Conservation (phyloP, 2,888 invertebrate genomes). For the Mongoloraphidia duomilia region DNA sequence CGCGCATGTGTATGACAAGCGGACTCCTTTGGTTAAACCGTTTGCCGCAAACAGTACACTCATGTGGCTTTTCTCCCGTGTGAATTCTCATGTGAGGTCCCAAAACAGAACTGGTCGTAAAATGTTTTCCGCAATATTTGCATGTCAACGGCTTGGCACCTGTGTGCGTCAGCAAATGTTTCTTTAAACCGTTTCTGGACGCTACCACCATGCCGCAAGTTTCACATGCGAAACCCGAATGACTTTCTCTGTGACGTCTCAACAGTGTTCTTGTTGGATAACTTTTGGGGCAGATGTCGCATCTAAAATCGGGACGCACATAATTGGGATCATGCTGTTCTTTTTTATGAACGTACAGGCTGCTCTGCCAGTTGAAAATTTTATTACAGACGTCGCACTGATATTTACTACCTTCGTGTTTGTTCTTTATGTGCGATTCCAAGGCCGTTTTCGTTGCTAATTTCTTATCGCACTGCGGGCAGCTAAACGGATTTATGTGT, state of each 20-base stretch:
- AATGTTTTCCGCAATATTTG: constrained; percentile 10
- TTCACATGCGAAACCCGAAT: constrained; percentile 20
- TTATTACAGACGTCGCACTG: too few relatives aligned
- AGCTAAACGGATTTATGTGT: constrained; percentile 1
- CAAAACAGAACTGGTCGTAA: neutral
- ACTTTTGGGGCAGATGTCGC: neutral
- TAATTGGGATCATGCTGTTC: too few relatives aligned
- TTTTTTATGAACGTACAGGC: too few relatives aligned
- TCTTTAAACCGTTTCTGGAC: constrained; percentile 27
- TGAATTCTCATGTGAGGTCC: constrained; percentile 2
- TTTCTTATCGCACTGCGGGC: too few relatives aligned
- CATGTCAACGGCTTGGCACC: constrained; percentile 28
- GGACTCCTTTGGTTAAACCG: constrained; percentile 16
- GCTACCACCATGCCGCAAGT: constrained; percentile 35
- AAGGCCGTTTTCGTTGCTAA: too few relatives aligned
- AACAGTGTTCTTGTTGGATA: constrained; percentile 4
- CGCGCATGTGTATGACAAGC: constrained; percentile 17
- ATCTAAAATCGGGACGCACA: neutral
- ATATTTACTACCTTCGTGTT: too few relatives aligned
- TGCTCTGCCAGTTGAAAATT: too few relatives aligned
- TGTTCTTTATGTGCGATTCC: too few relatives aligned
- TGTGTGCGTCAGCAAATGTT: constrained; percentile 30
- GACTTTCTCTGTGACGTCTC: constrained; percentile 2
- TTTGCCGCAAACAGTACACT: constrained; percentile 24
- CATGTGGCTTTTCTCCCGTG: constrained; percentile 18